phyloP scores from a whole-genome alignment of 2,797 vertebrate species.

The Manis javanica region DNA sequence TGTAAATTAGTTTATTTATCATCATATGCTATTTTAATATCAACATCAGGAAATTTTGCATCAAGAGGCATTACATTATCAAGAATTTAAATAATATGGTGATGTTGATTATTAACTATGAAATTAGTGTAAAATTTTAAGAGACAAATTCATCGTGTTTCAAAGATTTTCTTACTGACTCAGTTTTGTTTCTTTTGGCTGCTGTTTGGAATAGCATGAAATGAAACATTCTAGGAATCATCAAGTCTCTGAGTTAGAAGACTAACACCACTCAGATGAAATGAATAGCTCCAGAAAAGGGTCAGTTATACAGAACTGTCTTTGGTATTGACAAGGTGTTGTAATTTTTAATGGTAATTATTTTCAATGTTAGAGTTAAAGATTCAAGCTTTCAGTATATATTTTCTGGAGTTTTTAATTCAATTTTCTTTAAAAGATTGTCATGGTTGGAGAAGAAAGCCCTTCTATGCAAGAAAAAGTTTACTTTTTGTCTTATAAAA shows the following conservation, averaged over 20 bases:
- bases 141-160: constrained; percentile 51
- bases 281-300: constrained; percentile 80
- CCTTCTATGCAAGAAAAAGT: background rate
- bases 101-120: constrained; percentile 66
- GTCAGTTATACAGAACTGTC: constrained; percentile 72
- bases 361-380: constrained; percentile 75
- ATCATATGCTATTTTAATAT: background rate
- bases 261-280: constrained; percentile 78
- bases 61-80: background rate
- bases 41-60: background rate
- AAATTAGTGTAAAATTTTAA: constrained; percentile 47
- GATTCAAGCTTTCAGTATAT: constrained; percentile 78
- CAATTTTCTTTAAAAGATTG: constrained; percentile 75
- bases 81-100: constrained; percentile 25
- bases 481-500: constrained; percentile 7
- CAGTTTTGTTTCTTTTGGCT: constrained; percentile 73
- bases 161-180: constrained; percentile 77
- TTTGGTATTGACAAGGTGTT: constrained; percentile 70
- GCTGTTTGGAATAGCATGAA: constrained; percentile 81
- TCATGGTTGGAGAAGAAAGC: constrained; percentile 64
- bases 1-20: background rate
- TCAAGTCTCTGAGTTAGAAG: constrained; percentile 79
- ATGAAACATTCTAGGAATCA: constrained; percentile 79
- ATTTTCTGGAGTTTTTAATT: constrained; percentile 77
- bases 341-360: constrained; percentile 78